phyloP scores from a whole-genome alignment of 2,888 invertebrate species.

The Caenorhabditis sp. region DNA sequence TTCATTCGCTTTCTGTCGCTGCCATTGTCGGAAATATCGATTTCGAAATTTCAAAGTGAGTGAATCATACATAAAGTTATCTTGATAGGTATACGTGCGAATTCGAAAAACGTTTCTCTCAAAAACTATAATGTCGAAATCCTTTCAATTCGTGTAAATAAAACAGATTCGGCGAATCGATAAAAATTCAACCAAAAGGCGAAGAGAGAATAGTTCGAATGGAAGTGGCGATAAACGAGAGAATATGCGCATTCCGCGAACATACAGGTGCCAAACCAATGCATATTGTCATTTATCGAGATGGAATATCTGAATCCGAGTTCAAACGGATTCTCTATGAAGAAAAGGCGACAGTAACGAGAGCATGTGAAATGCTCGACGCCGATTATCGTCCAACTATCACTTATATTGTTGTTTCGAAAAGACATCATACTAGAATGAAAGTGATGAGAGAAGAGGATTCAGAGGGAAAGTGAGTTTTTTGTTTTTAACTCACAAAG shows the following conservation, averaged over 20 bases:
- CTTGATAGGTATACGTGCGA: no score
- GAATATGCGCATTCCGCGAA: constrained; percentile 59
- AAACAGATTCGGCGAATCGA: neutral
- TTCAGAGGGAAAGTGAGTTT: constrained; percentile 45
- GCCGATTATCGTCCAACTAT: constrained; percentile 65
- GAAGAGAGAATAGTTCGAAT: constrained; percentile 66
- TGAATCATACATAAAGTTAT: no score
- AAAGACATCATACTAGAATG: constrained; percentile 64
- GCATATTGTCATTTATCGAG: constrained; percentile 69
- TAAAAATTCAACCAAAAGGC: constrained; percentile 76
- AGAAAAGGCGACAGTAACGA: constrained; percentile 65
- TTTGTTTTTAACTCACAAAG: no score
- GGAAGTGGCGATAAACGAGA: constrained; percentile 62
- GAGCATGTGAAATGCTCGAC: constrained; percentile 61
- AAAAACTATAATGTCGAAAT: no score
- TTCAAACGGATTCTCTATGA: constrained; percentile 67
- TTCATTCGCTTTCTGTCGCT: constrained; percentile 75
- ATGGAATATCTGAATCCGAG: constrained; percentile 69
- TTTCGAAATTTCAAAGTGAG: neutral
- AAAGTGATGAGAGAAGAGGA: constrained; percentile 57
- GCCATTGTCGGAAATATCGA: constrained; percentile 71
- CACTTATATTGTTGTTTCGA: constrained; percentile 67
- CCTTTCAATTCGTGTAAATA: neutral
- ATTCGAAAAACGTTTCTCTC: no score
- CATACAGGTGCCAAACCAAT: constrained; percentile 60